These are phyloP conservation scores for Epirrita christyi DNA, from an alignment of 2,888 invertebrate genomes.

Conservation along the genomic window DNA sequence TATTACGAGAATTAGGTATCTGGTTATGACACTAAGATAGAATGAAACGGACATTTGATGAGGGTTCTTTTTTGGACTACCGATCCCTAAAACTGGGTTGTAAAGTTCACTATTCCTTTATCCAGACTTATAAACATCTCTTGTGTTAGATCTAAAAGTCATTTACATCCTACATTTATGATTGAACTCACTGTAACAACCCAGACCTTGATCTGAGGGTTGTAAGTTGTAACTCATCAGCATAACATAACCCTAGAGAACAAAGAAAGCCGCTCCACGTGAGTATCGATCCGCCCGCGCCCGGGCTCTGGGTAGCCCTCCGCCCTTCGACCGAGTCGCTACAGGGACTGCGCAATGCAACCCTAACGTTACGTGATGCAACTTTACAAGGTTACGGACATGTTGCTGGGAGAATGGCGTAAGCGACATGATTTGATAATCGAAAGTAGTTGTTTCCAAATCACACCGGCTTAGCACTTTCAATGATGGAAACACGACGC, in stretches of 20 bases:
- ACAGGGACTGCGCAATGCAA: conserved; percentile 17
- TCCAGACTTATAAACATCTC: too few species aligned
- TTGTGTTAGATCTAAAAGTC: not conserved
- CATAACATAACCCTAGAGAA: conserved; percentile 19
- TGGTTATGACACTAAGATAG: too few species aligned
- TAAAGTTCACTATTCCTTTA: too few species aligned
- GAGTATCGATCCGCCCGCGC: conserved; percentile 40
- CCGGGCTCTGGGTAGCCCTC: conserved; percentile 34
- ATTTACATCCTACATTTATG: not conserved
- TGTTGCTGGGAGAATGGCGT: not conserved
- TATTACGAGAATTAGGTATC: too few species aligned
- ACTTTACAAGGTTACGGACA: conserved; percentile 23
- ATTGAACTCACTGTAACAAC: not conserved
- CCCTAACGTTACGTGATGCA: conserved; percentile 11
- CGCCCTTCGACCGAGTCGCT: conserved; percentile 13
- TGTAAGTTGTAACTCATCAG: conserved; percentile 12
- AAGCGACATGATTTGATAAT: conserved; percentile 5
- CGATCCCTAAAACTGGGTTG: too few species aligned
- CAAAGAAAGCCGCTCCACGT: conserved; percentile 40
- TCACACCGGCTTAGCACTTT: too few species aligned
- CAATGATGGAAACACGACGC: too few species aligned
- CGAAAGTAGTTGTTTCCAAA: not conserved
- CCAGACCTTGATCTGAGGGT: conserved; percentile 6
- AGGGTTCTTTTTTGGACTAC: too few species aligned
- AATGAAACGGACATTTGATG: too few species aligned